These are phyloP conservation scores for Xestia rhomboidea DNA, from an alignment of 2,888 invertebrate species.

Conservation along the genomic window DNA sequence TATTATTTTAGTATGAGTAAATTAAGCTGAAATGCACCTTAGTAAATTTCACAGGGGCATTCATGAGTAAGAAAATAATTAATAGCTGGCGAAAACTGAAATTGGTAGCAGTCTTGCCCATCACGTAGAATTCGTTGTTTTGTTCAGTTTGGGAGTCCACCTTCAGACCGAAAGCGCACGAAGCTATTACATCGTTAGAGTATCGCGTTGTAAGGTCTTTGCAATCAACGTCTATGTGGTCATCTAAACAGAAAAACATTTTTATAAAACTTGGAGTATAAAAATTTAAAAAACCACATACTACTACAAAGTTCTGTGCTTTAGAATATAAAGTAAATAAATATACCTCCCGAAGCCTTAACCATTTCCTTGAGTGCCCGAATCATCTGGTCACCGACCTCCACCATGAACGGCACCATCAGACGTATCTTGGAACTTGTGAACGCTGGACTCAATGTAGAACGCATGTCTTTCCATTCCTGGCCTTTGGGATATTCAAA, in stretches of 20 bases:
- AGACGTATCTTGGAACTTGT: constrained; percentile 86
- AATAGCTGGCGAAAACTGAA: constrained; percentile 72
- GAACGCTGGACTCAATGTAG: constrained; percentile 85
- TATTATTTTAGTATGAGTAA: neutral
- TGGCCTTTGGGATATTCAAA: constrained; percentile 46
- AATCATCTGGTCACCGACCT: constrained; percentile 78
- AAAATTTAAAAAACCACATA: neutral
- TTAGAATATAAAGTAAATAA: neutral
- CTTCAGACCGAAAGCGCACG: constrained; percentile 88
- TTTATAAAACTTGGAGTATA: neutral
- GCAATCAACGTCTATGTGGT: constrained; percentile 77
- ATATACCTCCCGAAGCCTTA: constrained; percentile 73
- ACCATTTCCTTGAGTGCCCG: constrained; percentile 69
- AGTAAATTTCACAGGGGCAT: neutral
- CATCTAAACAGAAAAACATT: constrained; percentile 57
- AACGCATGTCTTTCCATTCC: constrained; percentile 80
- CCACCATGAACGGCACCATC: constrained; percentile 83
- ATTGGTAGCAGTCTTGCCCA: constrained; percentile 84
- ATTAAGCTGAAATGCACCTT: neutral
- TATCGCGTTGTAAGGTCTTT: constrained; percentile 85
- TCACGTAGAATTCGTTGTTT: constrained; percentile 89
- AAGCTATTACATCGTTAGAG: constrained; percentile 89
- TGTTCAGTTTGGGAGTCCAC: constrained; percentile 89
- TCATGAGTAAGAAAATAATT: constrained; percentile 54
- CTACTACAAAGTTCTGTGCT: neutral